These are phyloP conservation scores for Pygoscelis adeliae DNA, from an alignment of 2,113 vertebrate genomes.

Conservation along the genomic window DNA sequence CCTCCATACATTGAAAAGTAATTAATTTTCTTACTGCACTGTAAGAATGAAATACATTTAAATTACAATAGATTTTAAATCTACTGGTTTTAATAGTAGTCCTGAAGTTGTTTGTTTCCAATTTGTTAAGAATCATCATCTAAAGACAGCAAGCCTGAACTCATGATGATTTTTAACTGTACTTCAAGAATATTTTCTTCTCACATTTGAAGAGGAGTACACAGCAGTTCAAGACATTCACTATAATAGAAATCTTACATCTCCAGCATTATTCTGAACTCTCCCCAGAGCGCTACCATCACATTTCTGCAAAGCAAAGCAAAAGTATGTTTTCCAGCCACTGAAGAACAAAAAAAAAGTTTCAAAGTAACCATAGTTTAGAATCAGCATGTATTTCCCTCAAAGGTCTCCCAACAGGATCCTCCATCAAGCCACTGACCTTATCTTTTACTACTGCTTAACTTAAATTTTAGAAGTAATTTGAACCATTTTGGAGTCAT, in stretches of 20 bases:
- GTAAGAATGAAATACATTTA: conserved; percentile 9
- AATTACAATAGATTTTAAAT: conserved; percentile 53
- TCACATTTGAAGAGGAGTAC: background rate
- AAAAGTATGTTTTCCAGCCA: background rate
- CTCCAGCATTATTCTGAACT: background rate
- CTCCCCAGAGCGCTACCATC: background rate
- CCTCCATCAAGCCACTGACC: background rate
- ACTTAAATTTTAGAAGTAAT: background rate
- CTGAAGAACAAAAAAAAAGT: background rate
- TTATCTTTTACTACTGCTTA: background rate
- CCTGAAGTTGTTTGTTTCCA: background rate
- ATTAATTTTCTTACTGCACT: conserved; percentile 37
- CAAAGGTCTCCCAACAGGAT: background rate
- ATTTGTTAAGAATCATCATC: background rate
- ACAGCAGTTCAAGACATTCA: background rate
- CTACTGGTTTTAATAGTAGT: background rate
- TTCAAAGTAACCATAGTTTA: background rate
- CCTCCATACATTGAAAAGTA: conserved; percentile 11
- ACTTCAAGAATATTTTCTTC: background rate
- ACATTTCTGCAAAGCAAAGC: background rate
- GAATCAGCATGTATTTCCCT: background rate
- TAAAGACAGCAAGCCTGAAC: background rate
- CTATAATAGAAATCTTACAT: background rate
- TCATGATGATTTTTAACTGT: background rate
- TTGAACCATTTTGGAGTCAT: background rate